phyloP scores from a whole-genome alignment of 1,140 invertebrate genomes.

The Yoshiicerus persimilis region DNA sequence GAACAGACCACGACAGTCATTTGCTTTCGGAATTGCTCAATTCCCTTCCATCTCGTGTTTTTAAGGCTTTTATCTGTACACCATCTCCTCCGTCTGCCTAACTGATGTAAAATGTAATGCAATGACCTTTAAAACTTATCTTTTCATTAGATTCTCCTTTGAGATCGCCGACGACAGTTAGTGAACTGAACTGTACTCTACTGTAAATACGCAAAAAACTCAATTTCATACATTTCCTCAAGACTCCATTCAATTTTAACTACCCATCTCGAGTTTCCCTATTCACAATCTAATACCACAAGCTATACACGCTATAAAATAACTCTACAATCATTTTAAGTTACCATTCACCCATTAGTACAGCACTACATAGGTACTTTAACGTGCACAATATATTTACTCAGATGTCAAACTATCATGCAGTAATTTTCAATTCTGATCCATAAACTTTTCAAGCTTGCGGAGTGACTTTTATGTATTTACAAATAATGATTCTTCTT shows the following conservation, averaged over 20 bases:
- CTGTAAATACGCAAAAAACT: neutral
- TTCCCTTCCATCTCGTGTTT: neutral
- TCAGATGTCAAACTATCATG: neutral
- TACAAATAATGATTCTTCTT: neutral
- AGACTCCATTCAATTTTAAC: neutral
- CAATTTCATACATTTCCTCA: neutral
- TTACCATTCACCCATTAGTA: neutral
- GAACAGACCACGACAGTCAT: neutral
- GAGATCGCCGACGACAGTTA: neutral
- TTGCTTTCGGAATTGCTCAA: neutral
- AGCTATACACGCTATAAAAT: neutral
- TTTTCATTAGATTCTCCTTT: slow-evolving; percentile 12
- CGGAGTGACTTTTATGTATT: neutral
- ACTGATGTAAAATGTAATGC: neutral
- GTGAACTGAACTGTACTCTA: neutral
- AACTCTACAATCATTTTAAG: neutral
- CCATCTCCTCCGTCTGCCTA: neutral
- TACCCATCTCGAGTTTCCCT: neutral
- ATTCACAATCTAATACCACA: neutral
- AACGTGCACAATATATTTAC: neutral
- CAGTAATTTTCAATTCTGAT: neutral
- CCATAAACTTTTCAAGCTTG: neutral
- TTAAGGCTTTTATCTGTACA: neutral
- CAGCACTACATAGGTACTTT: neutral
- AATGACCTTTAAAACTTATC: neutral